These are phyloP conservation scores for Microtus montanus DNA, from an alignment of 2,113 vertebrate species.

Conservation along the genomic window DNA sequence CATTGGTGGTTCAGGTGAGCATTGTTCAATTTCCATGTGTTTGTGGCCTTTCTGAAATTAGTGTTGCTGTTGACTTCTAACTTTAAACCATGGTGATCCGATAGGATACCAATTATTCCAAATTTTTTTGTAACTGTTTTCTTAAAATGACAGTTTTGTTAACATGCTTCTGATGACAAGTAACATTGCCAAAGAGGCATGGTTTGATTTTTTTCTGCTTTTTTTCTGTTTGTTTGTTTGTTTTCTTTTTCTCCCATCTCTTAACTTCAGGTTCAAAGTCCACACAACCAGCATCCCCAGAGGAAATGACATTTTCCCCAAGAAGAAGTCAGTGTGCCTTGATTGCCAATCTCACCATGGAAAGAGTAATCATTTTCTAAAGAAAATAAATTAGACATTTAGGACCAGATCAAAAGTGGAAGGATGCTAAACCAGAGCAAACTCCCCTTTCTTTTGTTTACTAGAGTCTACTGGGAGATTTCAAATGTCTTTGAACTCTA, in stretches of 20 bases:
- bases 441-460: neutral
- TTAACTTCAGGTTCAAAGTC: conserved; percentile 13
- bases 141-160: neutral
- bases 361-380: neutral
- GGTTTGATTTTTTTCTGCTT: neutral
- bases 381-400: neutral
- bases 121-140: too few species aligned
- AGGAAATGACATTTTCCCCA: neutral
- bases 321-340: neutral
- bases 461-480: neutral
- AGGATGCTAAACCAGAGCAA: neutral
- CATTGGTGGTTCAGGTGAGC: too few species aligned
- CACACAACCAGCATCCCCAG: neutral
- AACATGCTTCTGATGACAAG: neutral
- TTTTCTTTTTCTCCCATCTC: neutral
- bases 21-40: too few species aligned
- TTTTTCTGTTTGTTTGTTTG: neutral
- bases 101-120: too few species aligned
- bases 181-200: neutral
- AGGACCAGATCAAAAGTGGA: neutral
- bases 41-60: too few species aligned
- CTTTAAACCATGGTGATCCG: too few species aligned
- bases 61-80: too few species aligned
- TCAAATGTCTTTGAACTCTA: neutral
- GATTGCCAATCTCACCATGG: neutral